Conservation (phyloP, 2,888 invertebrate genomes). For the Apamea epomidion region DNA sequence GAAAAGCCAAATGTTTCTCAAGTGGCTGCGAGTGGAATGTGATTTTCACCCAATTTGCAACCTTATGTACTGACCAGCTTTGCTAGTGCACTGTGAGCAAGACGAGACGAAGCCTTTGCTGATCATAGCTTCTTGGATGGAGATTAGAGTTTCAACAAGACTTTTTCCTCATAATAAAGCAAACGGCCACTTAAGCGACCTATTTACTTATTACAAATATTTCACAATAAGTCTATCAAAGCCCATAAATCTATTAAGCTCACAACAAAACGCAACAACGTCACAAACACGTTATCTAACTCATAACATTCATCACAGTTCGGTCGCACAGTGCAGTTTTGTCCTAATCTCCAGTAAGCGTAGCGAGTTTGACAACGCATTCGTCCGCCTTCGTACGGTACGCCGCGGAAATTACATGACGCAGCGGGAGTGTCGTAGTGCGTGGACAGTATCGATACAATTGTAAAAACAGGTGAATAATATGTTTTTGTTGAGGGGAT, state of each 20-base stretch:
- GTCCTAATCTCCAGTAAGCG: constrained; percentile 63
- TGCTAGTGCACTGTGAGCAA: background rate
- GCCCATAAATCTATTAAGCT: background rate
- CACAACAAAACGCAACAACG: constrained; percentile 3
- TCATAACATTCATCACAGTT: constrained; percentile 56
- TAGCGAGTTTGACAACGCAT: constrained; percentile 75
- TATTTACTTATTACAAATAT: too few relatives aligned
- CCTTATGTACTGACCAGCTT: background rate
- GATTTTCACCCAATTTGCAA: background rate
- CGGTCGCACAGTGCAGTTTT: constrained; percentile 63
- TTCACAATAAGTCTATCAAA: background rate
- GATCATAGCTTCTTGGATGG: background rate
- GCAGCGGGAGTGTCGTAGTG: constrained; percentile 64
- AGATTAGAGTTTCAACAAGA: too few relatives aligned
- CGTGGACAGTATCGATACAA: constrained; percentile 41
- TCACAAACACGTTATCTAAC: constrained; percentile 1
- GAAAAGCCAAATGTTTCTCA: background rate
- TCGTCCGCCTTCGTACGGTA: constrained; percentile 71
- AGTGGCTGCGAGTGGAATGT: background rate
- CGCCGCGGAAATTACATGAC: constrained; percentile 83
- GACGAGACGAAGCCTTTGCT: too few relatives aligned
- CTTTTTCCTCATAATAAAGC: background rate
- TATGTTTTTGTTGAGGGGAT: background rate
- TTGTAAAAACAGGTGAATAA: constrained; percentile 2
- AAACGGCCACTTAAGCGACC: rapidly evolving